These are phyloP conservation scores for Notechis scutatus DNA, from an alignment of 2,113 vertebrate genomes.

Conservation along the genomic window DNA sequence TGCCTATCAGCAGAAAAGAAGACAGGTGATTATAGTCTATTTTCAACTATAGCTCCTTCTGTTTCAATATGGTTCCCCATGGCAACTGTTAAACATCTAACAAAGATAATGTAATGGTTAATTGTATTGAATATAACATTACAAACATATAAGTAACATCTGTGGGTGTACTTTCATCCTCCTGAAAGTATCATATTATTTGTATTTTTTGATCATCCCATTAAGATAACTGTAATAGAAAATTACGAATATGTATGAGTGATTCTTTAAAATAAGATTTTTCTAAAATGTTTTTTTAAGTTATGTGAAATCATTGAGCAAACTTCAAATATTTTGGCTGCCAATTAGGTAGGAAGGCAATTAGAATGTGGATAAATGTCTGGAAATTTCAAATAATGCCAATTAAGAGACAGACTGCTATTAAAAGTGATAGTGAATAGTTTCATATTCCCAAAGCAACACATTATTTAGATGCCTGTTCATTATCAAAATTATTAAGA, in stretches of 20 bases:
- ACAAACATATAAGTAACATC: not conserved
- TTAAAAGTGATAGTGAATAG: not conserved
- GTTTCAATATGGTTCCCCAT: not conserved
- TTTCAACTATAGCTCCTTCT: not conserved
- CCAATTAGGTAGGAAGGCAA: not conserved
- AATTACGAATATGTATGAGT: not conserved
- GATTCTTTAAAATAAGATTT: not conserved
- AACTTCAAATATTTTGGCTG: not conserved
- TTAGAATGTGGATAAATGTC: not conserved
- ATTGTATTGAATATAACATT: not conserved
- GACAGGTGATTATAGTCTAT: not conserved
- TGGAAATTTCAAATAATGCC: not conserved
- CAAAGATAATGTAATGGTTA: not conserved
- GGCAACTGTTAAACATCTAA: not conserved
- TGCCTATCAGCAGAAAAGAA: not conserved
- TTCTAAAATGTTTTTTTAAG: not conserved
- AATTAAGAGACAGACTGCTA: not conserved
- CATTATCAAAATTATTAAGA: not conserved
- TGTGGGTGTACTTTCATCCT: not conserved
- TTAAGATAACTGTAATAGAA: not conserved
- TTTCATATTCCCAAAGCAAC: not conserved
- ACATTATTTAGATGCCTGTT: not conserved
- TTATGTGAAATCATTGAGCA: not conserved
- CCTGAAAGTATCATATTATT: not conserved
- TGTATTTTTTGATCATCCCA: not conserved